Conservation (phyloP, 2,888 invertebrate genomes). For the Pterobdella sp. region DNA sequence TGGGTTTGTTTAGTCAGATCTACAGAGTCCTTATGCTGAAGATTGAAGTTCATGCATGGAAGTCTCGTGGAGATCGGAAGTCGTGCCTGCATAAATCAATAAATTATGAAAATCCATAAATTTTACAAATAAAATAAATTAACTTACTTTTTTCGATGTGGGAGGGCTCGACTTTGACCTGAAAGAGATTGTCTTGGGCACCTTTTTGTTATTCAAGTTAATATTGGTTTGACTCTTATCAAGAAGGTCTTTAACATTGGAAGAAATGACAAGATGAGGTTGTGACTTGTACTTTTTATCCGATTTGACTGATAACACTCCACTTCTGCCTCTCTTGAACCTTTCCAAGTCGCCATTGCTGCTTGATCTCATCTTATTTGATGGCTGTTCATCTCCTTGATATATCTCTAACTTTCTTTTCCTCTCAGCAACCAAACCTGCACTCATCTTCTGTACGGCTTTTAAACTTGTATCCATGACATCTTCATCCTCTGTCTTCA, state of each 20-base stretch:
- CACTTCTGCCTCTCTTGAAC: neutral
- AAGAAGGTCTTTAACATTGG: neutral
- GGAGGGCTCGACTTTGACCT: neutral
- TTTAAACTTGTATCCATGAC: neutral
- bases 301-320: neutral
- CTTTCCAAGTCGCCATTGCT: too few species aligned
- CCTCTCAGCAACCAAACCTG: neutral
- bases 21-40: neutral
- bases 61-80: neutral
- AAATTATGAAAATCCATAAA: neutral
- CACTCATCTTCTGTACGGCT: neutral
- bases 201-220: neutral
- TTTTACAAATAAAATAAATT: neutral
- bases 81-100: neutral
- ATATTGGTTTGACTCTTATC: neutral
- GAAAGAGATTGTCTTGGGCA: neutral
- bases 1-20: too few species aligned
- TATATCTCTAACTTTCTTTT: too few species aligned
- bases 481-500: neutral
- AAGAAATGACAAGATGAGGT: neutral
- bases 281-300: neutral
- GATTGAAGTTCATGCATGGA: neutral
- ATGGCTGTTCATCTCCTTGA: too few species aligned
- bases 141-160: neutral
- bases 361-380: too few species aligned